Conservation (phyloP, 2,797 vertebrate genomes). For the Gymnothorax javanicus region DNA sequence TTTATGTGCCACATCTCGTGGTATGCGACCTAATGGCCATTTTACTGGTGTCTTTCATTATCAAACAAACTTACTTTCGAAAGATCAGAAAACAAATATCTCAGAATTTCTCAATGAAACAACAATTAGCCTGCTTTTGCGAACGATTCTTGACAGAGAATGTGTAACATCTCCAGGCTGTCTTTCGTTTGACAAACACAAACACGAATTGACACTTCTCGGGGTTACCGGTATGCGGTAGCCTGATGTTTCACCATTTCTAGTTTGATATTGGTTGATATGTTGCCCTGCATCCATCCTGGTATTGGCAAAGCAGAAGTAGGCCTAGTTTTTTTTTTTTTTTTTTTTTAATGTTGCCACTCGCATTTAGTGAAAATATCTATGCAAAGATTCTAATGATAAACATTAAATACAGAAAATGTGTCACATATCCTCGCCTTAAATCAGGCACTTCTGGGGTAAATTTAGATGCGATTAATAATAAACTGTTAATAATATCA, state of each 20-base stretch:
- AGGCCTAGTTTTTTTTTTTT: not conserved
- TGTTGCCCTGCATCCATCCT: not conserved
- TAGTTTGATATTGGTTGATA: not conserved
- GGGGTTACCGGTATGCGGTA: not conserved
- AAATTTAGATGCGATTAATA: not conserved
- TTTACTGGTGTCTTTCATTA: not conserved
- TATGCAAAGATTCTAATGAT: not conserved
- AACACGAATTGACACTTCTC: not conserved
- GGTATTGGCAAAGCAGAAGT: not conserved
- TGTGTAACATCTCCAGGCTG: not conserved
- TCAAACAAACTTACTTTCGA: not conserved
- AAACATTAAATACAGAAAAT: not conserved
- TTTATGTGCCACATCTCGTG: not conserved
- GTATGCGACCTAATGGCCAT: not conserved
- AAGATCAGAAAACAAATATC: not conserved
- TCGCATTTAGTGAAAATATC: not conserved
- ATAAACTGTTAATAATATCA: not conserved
- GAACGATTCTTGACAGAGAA: conserved; percentile 13
- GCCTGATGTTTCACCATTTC: not conserved
- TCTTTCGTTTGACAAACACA: not conserved
- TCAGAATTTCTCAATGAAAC: not conserved
- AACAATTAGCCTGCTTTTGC: not conserved
- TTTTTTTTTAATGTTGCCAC: not conserved
- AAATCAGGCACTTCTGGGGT: not conserved
- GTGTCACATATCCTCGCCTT: not conserved